Base-by-base conservation (phyloP, 2,888 invertebrate species). In the Epistrophe eligans region DNA sequence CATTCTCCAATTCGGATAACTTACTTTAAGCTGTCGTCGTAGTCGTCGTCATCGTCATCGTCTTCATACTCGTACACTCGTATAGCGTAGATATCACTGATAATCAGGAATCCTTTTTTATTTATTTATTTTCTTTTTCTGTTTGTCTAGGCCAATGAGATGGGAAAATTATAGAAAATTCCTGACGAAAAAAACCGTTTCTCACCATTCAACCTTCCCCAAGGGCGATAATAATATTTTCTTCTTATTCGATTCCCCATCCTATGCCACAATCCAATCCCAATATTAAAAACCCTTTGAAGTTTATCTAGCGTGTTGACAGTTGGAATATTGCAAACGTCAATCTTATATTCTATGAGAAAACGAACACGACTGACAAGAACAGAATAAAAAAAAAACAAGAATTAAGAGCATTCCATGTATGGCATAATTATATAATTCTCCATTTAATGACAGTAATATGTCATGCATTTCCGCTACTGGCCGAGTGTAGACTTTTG, bases 381-480 rank as follows among this genome's bases (percentile, higher is more conserved):
- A 79, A 24, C 24, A 24, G 3, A 24, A 24, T 24, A 24, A 82
- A 81, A 74, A 85, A 52, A 24, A 52, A 24, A 13, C 11, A 40
- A 19, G 60, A 35, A 67, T 87, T 57, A 67, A 87, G 87, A 87
- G 67, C 87, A 87, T 87, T 87, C 87, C 87, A 72, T 76, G 85
- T 77, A 88, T 79, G 66, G 88, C 84, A 79, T 88, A 84, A 81
- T 84, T 88, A 88, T 88, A 81, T 88, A 88, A 88, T 84, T 88
- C 81, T 84, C 80, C 76, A 85, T 88, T 88, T 88, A 88, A 88
- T 88, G 84, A 82, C 88, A 82, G 88, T 79, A 83, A 82, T 88
- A 79, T 81, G 84, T 84, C 88, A 88, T 88, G 88, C 84, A 88
- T 88, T 88, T 88, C 88, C 82, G 88, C 81, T 88, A 88, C 82